Base-by-base conservation (phyloP, 2,888 invertebrate genomes). In the Tetheella fluctuosa region DNA sequence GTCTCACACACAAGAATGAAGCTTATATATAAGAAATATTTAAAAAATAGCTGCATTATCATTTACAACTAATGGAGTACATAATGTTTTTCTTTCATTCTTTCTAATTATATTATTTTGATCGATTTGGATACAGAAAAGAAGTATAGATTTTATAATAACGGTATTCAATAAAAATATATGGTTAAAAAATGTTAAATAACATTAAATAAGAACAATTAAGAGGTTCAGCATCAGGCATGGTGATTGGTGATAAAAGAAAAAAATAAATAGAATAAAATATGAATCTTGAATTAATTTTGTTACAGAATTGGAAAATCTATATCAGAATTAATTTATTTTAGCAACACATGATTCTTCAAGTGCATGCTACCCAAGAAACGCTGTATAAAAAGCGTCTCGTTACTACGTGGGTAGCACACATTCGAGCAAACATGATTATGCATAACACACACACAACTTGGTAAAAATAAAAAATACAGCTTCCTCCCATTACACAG, bases 401-500 rank as follows among this genome's bases (percentile, higher is more conserved):
- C 34, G 34, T 34, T 23, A 34, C 6, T 37, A 34, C 0, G 17
- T 34, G 34, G 54, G 23, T 34, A 55, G 54, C 54, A 55, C 34
- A 55, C 23, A 55, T 2, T 8, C 42, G 42, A 48, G 17, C n/a
- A 48, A 17, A 48, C 5, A 20, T 20, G n/a, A 48, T 20, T 20
- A 20, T 8, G 20, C 42, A 1, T 20, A 48, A 20, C 20, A 48
- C 39, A 48, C 39, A 78, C 70, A 66, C 68, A 67, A 77, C 55
- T 60, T 17, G 1, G 58, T 56, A 61, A 62, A 67, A 62, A 65
- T 64, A 72, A 70, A 72, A 78, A 77, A 81, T 69, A 74, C 84
- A 87, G 84, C 81, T 84, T 74, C 67, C 84, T 85, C 87, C 82
- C 82, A 63, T 68, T 62, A 64, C 61, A 73, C 76, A 69, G 77